These are phyloP conservation scores for Equus przewalskii DNA, from an alignment of 2,113 vertebrate genomes.

Conservation along the genomic window DNA sequence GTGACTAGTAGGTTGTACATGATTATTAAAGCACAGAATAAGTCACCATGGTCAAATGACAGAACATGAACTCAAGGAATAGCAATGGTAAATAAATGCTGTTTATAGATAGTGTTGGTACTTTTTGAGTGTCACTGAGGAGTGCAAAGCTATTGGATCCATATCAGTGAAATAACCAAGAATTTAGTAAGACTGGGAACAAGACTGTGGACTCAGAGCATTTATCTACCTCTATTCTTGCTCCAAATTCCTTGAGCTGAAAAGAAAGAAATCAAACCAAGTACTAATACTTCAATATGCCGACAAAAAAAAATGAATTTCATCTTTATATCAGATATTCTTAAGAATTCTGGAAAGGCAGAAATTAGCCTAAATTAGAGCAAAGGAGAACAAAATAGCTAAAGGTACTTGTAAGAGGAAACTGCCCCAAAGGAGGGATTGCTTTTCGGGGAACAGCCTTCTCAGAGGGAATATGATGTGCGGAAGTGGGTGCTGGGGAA, in stretches of 20 bases:
- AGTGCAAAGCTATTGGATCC: background rate
- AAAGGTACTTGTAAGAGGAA: background rate
- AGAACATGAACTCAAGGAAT: background rate
- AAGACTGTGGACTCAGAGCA: background rate
- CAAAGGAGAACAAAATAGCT: background rate
- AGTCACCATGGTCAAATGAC: background rate
- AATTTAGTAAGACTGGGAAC: background rate
- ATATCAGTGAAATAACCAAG: background rate
- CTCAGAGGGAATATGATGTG: background rate
- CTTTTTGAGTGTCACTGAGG: background rate
- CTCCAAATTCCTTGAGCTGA: background rate
- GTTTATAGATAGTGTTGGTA: background rate
- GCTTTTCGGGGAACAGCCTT: background rate
- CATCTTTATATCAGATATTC: background rate
- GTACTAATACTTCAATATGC: background rate
- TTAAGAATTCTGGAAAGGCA: background rate
- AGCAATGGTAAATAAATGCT: background rate
- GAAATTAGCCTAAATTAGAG: background rate
- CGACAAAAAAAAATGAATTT: conserved; percentile 6
- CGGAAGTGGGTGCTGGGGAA: background rate
- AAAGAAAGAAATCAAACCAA: background rate
- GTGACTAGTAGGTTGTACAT: background rate
- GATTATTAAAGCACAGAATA: background rate
- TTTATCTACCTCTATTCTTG: background rate
- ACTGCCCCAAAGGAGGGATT: background rate